Base-by-base conservation (phyloP, 2,797 vertebrate species). In the Tenualosa ilisha region DNA sequence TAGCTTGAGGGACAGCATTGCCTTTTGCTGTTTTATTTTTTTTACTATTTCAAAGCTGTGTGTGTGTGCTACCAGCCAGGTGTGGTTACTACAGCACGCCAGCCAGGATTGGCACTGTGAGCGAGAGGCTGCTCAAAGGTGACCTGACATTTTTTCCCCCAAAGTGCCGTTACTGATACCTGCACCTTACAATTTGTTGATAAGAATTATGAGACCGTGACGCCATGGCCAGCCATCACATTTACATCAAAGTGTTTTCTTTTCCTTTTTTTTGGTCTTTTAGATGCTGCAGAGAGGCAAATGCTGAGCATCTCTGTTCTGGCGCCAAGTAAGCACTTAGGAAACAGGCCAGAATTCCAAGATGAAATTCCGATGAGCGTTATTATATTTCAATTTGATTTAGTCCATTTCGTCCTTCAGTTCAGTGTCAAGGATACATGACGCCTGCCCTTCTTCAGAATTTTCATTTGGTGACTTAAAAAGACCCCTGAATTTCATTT, bases 1-100 rank as follows among this genome's bases (percentile, higher is more conserved):
- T 68, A 53, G 85, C 88, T 81, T 59, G 83, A 51, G 68, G 68
- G 68, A 75, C 68, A 40, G 68, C 37, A 22, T 75, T 75, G 68
- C 68, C 68, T 75, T 31, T 75, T 75, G 68, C 68, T 75, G n/a
- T 65, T 12, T 65, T 46, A 3, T 51, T 82, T 37, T 43, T 61
- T 20, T 43, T 5, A 22, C 17, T 61, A 46, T 65, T 65, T 5
- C 65, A 37, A 68, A 68, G 65, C 65, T 12, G 50, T 51, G 50
- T 51, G 50, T 51, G 50, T 51, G 15, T 75, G 31, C 37, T 20
- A 75, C 68, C 37, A 20, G 68, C 5, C 4, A 75, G 31, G 31
- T 4, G 15, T 43, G 17, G 68, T 15, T 75, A 15, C 40, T 6
- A 43, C 63, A 15, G 37, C 37, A 75, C 20, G 37, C 68, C 15